Percentiles rank a stretch among this genome's conserved stretches.
These are phyloP conservation scores for Pollimyrus isidori DNA, from an alignment of 2,113 vertebrate species.

Conservation along the genomic window DNA sequence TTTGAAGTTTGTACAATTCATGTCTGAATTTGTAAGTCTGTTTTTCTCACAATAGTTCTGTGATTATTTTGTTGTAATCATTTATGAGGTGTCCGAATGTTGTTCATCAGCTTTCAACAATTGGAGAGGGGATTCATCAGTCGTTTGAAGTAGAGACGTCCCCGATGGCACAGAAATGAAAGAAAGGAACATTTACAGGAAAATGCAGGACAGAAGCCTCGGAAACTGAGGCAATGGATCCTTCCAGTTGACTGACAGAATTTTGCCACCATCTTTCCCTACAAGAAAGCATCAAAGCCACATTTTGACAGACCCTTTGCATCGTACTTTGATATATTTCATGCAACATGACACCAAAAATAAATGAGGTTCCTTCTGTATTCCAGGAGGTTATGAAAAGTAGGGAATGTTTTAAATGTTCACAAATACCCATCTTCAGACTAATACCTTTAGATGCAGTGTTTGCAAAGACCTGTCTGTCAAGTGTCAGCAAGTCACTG, in stretches of 20 bases:
- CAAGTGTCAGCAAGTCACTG: neutral
- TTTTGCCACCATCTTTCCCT: neutral
- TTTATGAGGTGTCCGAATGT: neutral
- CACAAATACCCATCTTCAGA: slow-evolving; percentile 10
- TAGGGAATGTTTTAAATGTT: slow-evolving; percentile 13
- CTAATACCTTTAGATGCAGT: neutral
- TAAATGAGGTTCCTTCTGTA: slow-evolving; percentile 15
- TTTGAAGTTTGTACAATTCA: neutral
- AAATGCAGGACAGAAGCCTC: neutral
- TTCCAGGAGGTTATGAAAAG: slow-evolving; percentile 3
- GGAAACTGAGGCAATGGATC: neutral
- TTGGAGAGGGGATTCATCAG: neutral
- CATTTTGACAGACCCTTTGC: neutral
- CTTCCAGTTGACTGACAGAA: neutral
- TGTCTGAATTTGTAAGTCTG: neutral
- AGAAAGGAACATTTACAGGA: neutral
- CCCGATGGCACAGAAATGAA: neutral
- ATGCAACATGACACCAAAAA: neutral
- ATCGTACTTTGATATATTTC: neutral
- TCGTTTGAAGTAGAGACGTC: neutral
- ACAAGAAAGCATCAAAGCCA: neutral
- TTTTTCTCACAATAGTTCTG: neutral
- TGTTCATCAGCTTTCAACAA: neutral
- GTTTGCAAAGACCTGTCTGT: neutral
- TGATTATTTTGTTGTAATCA: neutral